Evolutionary conservation across 2,113 vertebrate species (phyloP).

Genomic region (Odobenus rosmarus): DNA sequence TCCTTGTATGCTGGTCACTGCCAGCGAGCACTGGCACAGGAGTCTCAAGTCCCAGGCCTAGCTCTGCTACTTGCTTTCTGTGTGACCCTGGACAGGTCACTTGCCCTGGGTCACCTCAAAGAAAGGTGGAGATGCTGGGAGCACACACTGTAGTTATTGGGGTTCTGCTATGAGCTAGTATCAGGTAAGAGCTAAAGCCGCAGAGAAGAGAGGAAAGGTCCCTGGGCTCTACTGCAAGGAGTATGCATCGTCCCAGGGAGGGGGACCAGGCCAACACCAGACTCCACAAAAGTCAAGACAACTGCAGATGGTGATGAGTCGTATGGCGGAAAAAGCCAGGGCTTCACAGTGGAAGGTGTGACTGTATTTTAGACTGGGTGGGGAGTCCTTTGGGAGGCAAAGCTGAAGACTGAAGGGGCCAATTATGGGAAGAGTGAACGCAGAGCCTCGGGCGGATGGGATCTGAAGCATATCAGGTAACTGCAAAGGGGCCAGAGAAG

Average conservation of each 20-base stretch:
- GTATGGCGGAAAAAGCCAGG: not conserved
- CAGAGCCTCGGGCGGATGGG: not conserved
- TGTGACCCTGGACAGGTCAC: not conserved
- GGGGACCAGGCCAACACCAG: not conserved
- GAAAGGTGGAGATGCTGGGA: not conserved
- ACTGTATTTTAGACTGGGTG: not conserved
- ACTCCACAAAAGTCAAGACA: not conserved
- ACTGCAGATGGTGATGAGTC: not conserved
- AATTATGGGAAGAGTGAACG: not conserved
- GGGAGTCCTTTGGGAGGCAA: not conserved
- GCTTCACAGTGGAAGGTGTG: not conserved
- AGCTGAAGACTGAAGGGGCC: not conserved
- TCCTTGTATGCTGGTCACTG: not conserved
- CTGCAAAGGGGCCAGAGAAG: not conserved
- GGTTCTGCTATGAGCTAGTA: no score
- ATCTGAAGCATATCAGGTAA: not conserved
- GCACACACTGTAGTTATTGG: not conserved
- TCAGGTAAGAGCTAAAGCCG: not conserved
- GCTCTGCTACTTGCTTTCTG: not conserved
- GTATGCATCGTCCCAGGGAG: rapidly evolving
- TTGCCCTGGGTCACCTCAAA: not conserved
- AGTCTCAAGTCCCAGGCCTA: not conserved
- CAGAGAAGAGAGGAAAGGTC: not conserved
- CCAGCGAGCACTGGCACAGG: not conserved
- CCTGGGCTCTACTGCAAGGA: not conserved